These are phyloP conservation scores for Anoplopoma fimbria DNA, from an alignment of 2,113 vertebrate species.

Conservation along the genomic window DNA sequence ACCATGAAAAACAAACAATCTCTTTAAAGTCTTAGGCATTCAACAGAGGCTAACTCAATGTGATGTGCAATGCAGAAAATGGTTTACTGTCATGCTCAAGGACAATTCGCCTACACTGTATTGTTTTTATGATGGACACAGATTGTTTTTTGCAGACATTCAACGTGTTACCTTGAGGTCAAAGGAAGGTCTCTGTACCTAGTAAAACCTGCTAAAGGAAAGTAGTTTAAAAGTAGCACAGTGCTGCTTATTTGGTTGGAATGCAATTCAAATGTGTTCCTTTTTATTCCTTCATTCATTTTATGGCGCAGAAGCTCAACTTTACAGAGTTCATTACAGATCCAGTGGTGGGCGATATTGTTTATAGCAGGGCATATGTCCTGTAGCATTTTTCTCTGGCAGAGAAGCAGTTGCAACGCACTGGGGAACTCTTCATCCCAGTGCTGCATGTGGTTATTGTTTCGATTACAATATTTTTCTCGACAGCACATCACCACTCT, in stretches of 20 bases:
- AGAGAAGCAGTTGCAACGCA: neutral
- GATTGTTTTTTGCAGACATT: constrained; percentile 14
- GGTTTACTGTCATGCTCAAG: constrained; percentile 28
- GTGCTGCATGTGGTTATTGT: neutral
- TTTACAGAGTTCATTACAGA: neutral
- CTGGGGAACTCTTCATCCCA: neutral
- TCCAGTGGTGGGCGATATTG: neutral
- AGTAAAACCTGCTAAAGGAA: neutral
- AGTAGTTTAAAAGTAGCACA: neutral
- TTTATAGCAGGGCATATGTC: too few relatives aligned
- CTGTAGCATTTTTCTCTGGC: too few relatives aligned
- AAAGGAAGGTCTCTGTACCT: neutral
- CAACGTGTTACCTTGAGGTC: constrained; percentile 20
- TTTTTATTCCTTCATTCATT: neutral
- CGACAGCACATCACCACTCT: neutral
- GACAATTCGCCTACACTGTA: constrained; percentile 9
- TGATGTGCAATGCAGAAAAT: constrained; percentile 27
- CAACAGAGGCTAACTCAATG: constrained; percentile 36
- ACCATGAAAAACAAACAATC: constrained; percentile 29
- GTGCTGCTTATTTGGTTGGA: neutral
- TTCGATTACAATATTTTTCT: neutral
- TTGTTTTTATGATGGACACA: constrained; percentile 18
- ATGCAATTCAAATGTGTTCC: neutral
- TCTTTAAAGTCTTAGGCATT: constrained; percentile 11
- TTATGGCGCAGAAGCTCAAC: neutral